Evolutionary conservation across 2,888 invertebrate genomes (phyloP), one percentile per base, ranked within the genome.

Genomic region (Mimas tiliae): DNA sequence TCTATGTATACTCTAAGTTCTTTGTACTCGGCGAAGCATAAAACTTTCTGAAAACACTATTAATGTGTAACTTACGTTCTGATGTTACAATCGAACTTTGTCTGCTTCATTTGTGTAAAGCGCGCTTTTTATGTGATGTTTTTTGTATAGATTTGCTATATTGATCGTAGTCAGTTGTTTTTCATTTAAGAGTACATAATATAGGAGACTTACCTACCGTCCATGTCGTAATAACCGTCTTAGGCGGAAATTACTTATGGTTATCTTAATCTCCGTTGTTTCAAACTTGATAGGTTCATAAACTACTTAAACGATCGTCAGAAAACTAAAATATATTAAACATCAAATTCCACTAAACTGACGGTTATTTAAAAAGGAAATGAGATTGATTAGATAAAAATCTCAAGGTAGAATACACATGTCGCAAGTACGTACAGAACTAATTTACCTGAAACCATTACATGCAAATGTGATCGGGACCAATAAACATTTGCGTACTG

Each of bases 1-100:
- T 89, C 84, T 83, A 81, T 82, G 82, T 85, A 85, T 83, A 83
- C 86, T 82, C 76, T 81, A 82, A 82, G 80, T 83, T 87, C 85
- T 89, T 88, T 86, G 87, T 90, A 86, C 85, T 80, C 81, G 73
- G 74, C 75, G 72, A 77, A 81, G 81, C 83, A 82, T 83, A 85
- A 85, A 86, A 87, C 83, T 85, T 84, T 81, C 69, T 77, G 83
- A 82, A 85, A 86, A 86, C 84, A 84, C 82, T 76, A 82, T 86
- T 86, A 83, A 82, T 83, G 81, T 82, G 82, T 80, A 75, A 75
- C 74, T 65, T 74, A 73, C 69, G 75, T 72, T 72, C 70, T 70
- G 70, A 70, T 72, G 70, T 34, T 74, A 72, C 71, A 72, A 72
- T 74, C 72, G 70, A 79, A 79, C 74, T 65, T 75, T 71, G 69